Evolutionary conservation across 2,888 invertebrate species (phyloP).

Genomic region (Eremobia ochroleuca): DNA sequence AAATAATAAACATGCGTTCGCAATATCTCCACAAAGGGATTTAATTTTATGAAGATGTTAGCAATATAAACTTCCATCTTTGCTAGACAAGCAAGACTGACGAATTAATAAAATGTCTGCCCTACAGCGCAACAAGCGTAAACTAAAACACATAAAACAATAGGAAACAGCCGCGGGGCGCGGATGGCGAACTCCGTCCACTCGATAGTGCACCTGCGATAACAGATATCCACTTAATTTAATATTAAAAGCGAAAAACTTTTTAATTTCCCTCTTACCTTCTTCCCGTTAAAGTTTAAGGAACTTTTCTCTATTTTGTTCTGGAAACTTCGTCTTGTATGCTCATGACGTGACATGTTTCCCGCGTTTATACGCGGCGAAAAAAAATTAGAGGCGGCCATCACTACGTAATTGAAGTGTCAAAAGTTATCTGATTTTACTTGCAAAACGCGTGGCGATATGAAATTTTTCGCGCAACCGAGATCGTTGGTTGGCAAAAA

Average conservation of each 20-base stretch:
- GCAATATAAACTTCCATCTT: constrained; percentile 71
- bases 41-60: constrained; percentile 78
- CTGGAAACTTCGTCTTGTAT: constrained; percentile 84
- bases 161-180: constrained; percentile 71
- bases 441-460: constrained; percentile 89
- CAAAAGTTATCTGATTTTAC: constrained; percentile 91
- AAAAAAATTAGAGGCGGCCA: constrained; percentile 87
- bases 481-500: constrained; percentile 87
- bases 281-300: constrained; percentile 76
- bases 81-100: constrained; percentile 75
- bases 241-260: constrained; percentile 84
- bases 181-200: constrained; percentile 63
- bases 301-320: constrained; percentile 84
- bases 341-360: constrained; percentile 86
- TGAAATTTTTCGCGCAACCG: constrained; percentile 89
- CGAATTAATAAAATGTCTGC: constrained; percentile 80
- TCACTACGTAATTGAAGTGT: constrained; percentile 91
- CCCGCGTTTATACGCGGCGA: constrained; percentile 75
- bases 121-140: constrained; percentile 83
- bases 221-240: constrained; percentile 78
- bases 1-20: constrained; percentile 74
- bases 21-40: constrained; percentile 72
- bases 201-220: constrained; percentile 80
- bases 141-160: constrained; percentile 84
- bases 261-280: constrained; percentile 84